Base-by-base conservation (phyloP, 2,797 vertebrate genomes). In the Peromyscus attwateri region DNA sequence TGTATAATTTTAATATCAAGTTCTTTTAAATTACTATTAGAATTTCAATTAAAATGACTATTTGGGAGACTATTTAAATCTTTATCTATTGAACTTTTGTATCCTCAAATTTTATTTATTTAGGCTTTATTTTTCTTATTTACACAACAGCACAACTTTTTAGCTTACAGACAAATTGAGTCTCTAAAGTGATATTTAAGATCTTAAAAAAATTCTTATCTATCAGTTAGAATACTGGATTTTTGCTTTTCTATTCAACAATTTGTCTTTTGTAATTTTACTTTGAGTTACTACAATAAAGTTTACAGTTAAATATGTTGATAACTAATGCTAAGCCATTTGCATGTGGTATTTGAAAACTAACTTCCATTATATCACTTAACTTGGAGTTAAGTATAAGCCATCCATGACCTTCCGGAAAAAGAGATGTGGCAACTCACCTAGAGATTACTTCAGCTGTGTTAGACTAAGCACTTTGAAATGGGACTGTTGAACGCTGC, bases 101-200 rank as follows among this genome's bases (percentile, higher is more conserved):
- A 83, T 40, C 13, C 60, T 87, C 81, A 91, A 71, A 13, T 77
- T 73, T 70, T 89, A 3, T 66, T 84, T 66, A 55, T 79, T 93
- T 73, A 55, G 4, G 4, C 17, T 92, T 84, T 29, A 21, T 23
- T 95, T 87, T 73, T 71, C 62, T 75, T 94, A 92, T 79, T 96
- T 93, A 82, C 6, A 87, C 19, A 68, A 0, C 71, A 17, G 83
- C 12, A 91, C 75, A 55, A 10, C 60, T 95, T 87, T 80, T 92
- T 94, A 85, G 17, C 43, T 92, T 87, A 79, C 19, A 76, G 68
- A 91, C 31, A 95, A 95, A 95, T 0, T 73, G 25, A 95, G n/a
- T 6, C 19, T 46, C 70, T 80, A 95, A 68, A 79, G 0, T 92
- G 40, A 82, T 1, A 66, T 27, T 73, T 29, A 89, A 27, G 52